Evolutionary conservation across 2,113 vertebrate genomes (phyloP), one percentile per base, ranked within the genome.

Genomic region (Numenius arquata): DNA sequence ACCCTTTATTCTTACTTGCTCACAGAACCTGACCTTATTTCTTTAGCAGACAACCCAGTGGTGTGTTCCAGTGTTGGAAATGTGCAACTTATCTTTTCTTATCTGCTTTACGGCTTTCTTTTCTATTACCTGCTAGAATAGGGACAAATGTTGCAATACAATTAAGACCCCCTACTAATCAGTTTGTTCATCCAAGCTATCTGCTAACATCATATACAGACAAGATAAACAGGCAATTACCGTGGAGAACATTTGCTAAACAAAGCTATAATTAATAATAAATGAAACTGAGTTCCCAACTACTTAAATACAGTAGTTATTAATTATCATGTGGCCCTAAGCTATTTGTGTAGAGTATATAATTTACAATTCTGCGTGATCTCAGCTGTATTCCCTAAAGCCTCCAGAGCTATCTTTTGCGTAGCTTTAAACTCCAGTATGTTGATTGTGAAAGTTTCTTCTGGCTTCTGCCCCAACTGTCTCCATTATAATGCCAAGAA

Each of bases 191-290:
- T 89, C 88, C 87, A 84, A 95, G 55, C 65, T 97, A 93, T 95
- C 85, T 85, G 40, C 88, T 93, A 96, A 85, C 76, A 96, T 90
- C 81, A 76, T 87, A 95, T 25, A 53, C 70, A 92, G 85, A 92
- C 83, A 97, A 93, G 91, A 96, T 92, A 97, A 96, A 96, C 87
- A 95, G 85, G 27, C 61, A 88, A 97, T 96, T 96, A 92, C 52
- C 53, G 47, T 62, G 63, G 72, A 95, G 74, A 94, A 94, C 74
- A 95, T 89, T 96, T 96, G 65, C 93, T 95, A 96, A 96, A 97
- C 92, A 97, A 96, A 95, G 83, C 27, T 94, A 52, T 90, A 95
- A 96, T 97, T 96, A 97, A 96, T 96, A 96, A 96, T 95, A 89
- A 96, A 97, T 93, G 92, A 89, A 95, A 83, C 67, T 48, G 77